Base-by-base conservation (phyloP, 1,140 invertebrate genomes). In the Euwallacea fornicatus region DNA sequence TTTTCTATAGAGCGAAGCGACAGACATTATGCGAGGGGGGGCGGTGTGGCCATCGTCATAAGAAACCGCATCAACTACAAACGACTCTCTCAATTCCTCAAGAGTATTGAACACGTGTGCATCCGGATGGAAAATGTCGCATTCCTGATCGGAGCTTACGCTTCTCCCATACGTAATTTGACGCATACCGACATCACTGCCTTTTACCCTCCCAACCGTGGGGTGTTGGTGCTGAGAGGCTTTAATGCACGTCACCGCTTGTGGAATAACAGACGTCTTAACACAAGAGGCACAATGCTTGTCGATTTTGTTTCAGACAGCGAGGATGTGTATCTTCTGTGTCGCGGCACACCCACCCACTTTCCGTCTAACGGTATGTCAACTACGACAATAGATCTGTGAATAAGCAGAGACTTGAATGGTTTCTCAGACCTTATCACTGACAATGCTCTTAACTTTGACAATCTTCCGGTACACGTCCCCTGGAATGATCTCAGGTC, bases 371-470 rank as follows among this genome's bases (percentile, higher is more conserved):
- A 55, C 15, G 54, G 54, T 11, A 55, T 55, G 54, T 11, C 10
- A 10, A 8, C 54, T 55, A 55, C 54, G 7, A 11, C 7, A 9
- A 55, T 55, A 55, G 54, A 55, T 15, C 15, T 55, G 54, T 8
- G 54, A n/a, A 8, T 55, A 55, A 55, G 15, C 54, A 11, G 15
- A 8, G 54, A 15, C 13, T 55, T 55, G 54, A 7, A 11, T 46
- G 10, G 7, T 7, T 55, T 55, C 9, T 11, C 54, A 11, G 54
- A 55, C 13, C 54, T 15, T n/a, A 55, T 15, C 9, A 16, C 15
- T n/a, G 54, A 55, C 10, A 55, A 55, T 16, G 54, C 54, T 55
- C 54, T 55, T 55, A 55, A 7, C 54, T 55, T 15, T 55, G 54
- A 55, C 54, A 8, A 55, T 15, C 13, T 55, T 7, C 54, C 54